Evolutionary conservation across 2,797 vertebrate genomes (phyloP), one percentile per base, ranked within the genome.

Genomic region (Lemur catta): DNA sequence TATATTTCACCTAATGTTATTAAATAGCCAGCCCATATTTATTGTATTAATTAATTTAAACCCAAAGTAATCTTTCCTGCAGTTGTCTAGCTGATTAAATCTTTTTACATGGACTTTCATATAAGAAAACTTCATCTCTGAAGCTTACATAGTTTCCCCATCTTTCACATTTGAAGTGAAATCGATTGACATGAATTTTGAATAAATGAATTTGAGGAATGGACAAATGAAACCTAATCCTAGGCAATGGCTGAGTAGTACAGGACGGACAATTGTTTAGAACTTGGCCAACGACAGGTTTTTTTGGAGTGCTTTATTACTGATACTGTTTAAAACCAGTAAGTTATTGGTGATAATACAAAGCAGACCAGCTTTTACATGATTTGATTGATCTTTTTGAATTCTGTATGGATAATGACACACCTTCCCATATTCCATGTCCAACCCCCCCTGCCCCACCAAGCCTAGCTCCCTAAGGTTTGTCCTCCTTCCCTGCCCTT

Each of bases 11-110:
- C 46, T 17, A 59, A 30, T 67, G 8, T 33, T 75, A 30, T 57
- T 81, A 86, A 76, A 41, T 79, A 95, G 48, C 55, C 4, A 81
- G 18, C 7, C 7, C 8, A 13, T 78, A 84, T 90, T 84, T 71
- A 71, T 78, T 67, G 28, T 50, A 79, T 46, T 50, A 50, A 28
- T 85, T 72, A 69, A 50, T 71, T 89, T 82, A 63, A 76, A 85
- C 69, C 35, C 22, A 79, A 79, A 84, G n/a, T 52, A 61, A 61
- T 65, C 12, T 52, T 65, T 20, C 52, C 14, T 91, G 30, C 20
- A 67, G 46, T 75, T 81, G 33, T 74, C 50, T 57, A 7, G 33
- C 30, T 91, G 69, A 85, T 91, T 20, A 91, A 86, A 46, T 82
- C 18, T 50, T 86, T 91, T 35, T 24, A 75, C 28, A 75, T 22